These are phyloP conservation scores for Arothron firmamentum DNA, from an alignment of 2,113 vertebrate species.

Conservation along the genomic window DNA sequence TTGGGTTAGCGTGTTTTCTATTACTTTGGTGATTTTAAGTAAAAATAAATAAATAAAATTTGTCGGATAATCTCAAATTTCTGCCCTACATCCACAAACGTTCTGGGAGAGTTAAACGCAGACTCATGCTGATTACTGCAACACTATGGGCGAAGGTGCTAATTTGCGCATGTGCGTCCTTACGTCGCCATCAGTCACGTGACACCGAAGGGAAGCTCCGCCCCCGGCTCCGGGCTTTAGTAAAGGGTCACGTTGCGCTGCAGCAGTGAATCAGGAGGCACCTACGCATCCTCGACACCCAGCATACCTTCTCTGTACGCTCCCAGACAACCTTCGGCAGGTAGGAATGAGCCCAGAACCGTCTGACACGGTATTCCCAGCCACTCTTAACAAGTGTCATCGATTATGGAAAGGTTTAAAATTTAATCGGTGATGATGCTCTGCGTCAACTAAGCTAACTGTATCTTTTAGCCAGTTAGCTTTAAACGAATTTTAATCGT, in stretches of 20 bases:
- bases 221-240: slow-evolving; percentile 47
- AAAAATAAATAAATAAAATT: neutral
- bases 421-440: slow-evolving; percentile 27
- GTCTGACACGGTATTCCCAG: neutral
- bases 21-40: neutral
- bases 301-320: neutral
- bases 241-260: slow-evolving; percentile 77
- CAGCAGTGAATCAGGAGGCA: slow-evolving; percentile 61
- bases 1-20: no score
- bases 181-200: slow-evolving; percentile 7
- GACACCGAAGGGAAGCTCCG: slow-evolving; percentile 37
- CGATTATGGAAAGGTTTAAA: neutral
- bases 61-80: neutral
- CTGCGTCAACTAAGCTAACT: slow-evolving; percentile 13
- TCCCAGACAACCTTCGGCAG: slow-evolving; percentile 22
- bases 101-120: slow-evolving; percentile 21
- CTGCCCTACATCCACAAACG: slow-evolving; percentile 11
- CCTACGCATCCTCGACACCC: slow-evolving; percentile 23
- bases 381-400: neutral
- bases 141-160: neutral
- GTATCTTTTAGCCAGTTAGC: slow-evolving; percentile 6
- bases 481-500: rapidly evolving
- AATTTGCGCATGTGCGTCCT: slow-evolving; percentile 23
- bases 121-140: slow-evolving; percentile 35
- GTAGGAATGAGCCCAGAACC: slow-evolving; percentile 37